Evolutionary conservation across 2,113 vertebrate genomes (phyloP).

Genomic region (Otolemur garnettii): DNA sequence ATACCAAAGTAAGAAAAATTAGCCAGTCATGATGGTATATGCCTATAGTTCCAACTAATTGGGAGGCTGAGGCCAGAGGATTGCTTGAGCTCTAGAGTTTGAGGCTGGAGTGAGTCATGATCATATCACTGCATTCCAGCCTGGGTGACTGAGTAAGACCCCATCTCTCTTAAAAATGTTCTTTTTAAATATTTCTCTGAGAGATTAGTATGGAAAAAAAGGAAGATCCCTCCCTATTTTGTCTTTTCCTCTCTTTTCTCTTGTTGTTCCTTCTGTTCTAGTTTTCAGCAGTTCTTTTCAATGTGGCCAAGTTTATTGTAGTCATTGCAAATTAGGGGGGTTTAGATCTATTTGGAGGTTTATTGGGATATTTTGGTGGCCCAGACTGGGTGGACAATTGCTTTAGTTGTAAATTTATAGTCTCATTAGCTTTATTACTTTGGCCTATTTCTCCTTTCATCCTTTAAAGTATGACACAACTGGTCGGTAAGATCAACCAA

Average conservation of each 20-base stretch:
- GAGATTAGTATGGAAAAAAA: background rate
- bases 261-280: background rate
- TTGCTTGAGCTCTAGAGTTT: too few relatives aligned
- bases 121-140: too few relatives aligned
- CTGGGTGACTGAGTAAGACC: too few relatives aligned
- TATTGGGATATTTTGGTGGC: background rate
- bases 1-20: too few relatives aligned
- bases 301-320: background rate
- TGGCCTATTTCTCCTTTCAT: too few relatives aligned
- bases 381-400: background rate
- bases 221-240: background rate
- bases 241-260: background rate
- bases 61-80: too few relatives aligned
- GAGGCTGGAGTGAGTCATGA: too few relatives aligned
- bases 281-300: background rate
- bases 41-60: too few relatives aligned
- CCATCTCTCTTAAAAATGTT: too few relatives aligned
- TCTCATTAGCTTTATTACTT: background rate
- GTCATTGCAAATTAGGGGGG: background rate
- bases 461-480: background rate
- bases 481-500: background rate
- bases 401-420: background rate
- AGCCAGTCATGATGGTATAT: too few relatives aligned
- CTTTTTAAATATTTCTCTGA: background rate
- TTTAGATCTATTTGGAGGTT: background rate